Evolutionary conservation across 2,113 vertebrate genomes (phyloP).

Genomic region (Rhynchopsitta pachyrhyncha): DNA sequence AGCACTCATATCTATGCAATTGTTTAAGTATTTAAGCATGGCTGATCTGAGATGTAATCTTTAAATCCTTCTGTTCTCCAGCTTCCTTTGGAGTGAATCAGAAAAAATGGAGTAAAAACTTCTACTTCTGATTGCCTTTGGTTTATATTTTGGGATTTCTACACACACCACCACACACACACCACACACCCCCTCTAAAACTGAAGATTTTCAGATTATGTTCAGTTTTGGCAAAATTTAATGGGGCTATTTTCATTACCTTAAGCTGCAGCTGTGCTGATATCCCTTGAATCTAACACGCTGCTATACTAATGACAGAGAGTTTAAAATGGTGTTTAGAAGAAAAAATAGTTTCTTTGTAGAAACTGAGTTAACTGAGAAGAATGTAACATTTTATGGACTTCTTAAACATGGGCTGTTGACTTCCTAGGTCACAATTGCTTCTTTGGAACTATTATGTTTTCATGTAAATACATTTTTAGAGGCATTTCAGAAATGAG

Average conservation of each 20-base stretch:
- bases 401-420: conserved; percentile 11
- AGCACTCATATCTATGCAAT: not conserved
- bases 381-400: not conserved
- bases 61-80: not conserved
- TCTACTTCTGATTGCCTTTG: not conserved
- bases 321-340: not conserved
- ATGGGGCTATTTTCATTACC: not conserved
- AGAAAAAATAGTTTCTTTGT: not conserved
- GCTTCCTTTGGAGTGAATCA: not conserved
- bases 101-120: not conserved
- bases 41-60: not conserved
- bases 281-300: not conserved
- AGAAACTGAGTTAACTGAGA: not conserved
- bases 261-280: not conserved
- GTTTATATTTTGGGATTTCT: not conserved
- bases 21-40: not conserved
- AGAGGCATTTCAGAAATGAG: conserved; percentile 37
- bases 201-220: not conserved
- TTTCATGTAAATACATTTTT: conserved; percentile 56
- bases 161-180: not conserved
- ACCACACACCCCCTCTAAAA: not conserved
- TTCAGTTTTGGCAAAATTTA: not conserved
- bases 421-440: conserved; percentile 37
- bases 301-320: not conserved
- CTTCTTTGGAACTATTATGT: conserved; percentile 20